Base-by-base conservation (phyloP, 2,888 invertebrate species). In the Drosophila peninsularis region DNA sequence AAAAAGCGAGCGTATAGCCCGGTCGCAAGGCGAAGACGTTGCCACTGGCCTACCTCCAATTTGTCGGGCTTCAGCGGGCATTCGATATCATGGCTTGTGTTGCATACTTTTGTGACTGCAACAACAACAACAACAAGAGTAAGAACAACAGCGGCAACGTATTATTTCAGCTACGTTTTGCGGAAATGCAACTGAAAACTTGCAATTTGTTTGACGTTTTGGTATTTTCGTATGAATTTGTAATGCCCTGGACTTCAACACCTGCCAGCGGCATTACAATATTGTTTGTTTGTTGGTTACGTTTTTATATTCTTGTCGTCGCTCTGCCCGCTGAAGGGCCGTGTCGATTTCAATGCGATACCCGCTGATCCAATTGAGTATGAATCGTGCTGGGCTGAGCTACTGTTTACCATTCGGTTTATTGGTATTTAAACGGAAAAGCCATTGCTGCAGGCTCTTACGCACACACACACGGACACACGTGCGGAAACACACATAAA, bases 141-240 rank as follows among this genome's bases (percentile, higher is more conserved):
- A 42, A 21, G 39, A 30, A 34, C 13, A 19, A 24, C 14, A 14
- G 17, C 36, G 41, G 47, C n/a, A 30, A 3, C 72, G 80, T 84
- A 84, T 87, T 84, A 84, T 84, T 84, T 87, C 82, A 82, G 82
- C 80, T 75, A 80, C 82, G 75, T 80, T 84, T 87, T 84, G 85
- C 83, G 83, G 83, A 84, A 87, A 84, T 84, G 83, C 87, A 84
- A 84, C 87, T 84, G 85, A 87, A 84, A 87, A 84, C 82, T 84
- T 84, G 83, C 83, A 84, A 84, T 84, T 84, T 84, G 83, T 87
- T 84, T 84, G 83, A 84, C 83, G 83, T 84, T 87, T 86, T 58
- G 84, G 70, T 87, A 87, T 84, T 82, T 83, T 78, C 60, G 67
- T 84, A 78, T 87, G 87, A 82, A 83, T 83, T 83, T 82, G 74